These are phyloP conservation scores for Acleris literana DNA, from an alignment of 2,888 invertebrate species.

Conservation along the genomic window DNA sequence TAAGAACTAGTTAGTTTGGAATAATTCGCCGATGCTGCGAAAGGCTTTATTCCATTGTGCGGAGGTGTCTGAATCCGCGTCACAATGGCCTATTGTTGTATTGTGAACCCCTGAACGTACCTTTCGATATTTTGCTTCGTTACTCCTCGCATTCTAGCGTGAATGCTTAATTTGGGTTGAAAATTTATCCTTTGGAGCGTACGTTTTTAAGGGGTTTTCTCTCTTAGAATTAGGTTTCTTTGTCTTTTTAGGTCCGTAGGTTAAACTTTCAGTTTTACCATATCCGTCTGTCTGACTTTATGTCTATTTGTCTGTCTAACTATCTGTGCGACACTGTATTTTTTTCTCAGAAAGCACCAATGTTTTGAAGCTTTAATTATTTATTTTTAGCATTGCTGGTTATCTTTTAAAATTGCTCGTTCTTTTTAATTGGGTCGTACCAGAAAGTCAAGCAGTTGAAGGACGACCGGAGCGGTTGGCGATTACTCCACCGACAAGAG, in stretches of 20 bases:
- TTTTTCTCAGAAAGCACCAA: too few relatives aligned
- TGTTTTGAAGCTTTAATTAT: too few relatives aligned
- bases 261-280: too few relatives aligned
- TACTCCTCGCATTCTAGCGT: constrained; percentile 23
- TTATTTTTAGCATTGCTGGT: too few relatives aligned
- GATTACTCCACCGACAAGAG: too few relatives aligned
- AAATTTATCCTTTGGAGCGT: constrained; percentile 5
- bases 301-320: too few relatives aligned
- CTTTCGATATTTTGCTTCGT: constrained; percentile 35
- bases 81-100: constrained; percentile 32
- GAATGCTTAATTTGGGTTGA: constrained; percentile 24
- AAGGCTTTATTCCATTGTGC: constrained; percentile 31
- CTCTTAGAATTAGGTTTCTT: neutral
- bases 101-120: constrained; percentile 15
- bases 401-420: too few relatives aligned
- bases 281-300: too few relatives aligned
- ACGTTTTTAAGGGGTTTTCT: neutral
- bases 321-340: too few relatives aligned
- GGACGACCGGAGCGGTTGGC: too few relatives aligned
- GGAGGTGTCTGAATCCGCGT: constrained; percentile 24
- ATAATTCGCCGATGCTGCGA: constrained; percentile 26
- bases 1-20: constrained; percentile 30
- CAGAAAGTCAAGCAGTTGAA: too few relatives aligned
- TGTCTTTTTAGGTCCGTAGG: neutral
- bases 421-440: too few relatives aligned